Evolutionary conservation across 2,113 vertebrate species (phyloP).

Genomic region (Phaethon lepturus): DNA sequence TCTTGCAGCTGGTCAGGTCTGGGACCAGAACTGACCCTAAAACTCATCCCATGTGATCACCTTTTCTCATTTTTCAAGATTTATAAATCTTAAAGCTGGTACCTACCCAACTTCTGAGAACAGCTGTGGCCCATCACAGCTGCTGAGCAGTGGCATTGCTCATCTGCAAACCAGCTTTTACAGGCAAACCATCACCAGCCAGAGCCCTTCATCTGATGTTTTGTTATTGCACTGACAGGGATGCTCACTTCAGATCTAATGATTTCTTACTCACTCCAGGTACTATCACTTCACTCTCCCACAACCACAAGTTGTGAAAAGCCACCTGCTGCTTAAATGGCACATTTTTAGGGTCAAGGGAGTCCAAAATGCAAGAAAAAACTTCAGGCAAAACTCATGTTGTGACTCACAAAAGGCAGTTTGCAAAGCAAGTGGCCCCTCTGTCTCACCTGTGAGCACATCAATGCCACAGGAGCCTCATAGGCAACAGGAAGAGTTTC

Average conservation of each 20-base stretch:
- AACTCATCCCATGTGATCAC: background rate
- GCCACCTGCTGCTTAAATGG: rapidly evolving
- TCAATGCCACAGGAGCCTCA: too few relatives aligned
- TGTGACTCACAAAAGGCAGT: background rate
- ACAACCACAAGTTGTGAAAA: background rate
- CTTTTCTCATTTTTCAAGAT: background rate
- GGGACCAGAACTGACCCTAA: background rate
- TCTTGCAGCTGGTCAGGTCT: background rate
- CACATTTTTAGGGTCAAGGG: background rate
- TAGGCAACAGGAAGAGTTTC: background rate
- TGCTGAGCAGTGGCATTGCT: background rate
- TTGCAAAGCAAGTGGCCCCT: background rate
- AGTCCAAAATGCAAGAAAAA: too few relatives aligned
- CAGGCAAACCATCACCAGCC: rapidly evolving
- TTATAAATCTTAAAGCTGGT: background rate
- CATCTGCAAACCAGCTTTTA: too few relatives aligned
- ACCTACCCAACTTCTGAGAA: too few relatives aligned
- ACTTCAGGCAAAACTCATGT: rapidly evolving
- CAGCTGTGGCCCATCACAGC: background rate
- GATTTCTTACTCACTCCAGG: too few relatives aligned
- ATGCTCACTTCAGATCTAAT: background rate
- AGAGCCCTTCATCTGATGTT: too few relatives aligned
- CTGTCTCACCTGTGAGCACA: too few relatives aligned
- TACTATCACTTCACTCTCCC: too few relatives aligned
- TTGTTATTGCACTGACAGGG: background rate